Percentiles rank a stretch among this genome's conserved stretches.
Evolutionary conservation across 2,797 vertebrate species (phyloP).

Genomic region (Botia almorhae): DNA sequence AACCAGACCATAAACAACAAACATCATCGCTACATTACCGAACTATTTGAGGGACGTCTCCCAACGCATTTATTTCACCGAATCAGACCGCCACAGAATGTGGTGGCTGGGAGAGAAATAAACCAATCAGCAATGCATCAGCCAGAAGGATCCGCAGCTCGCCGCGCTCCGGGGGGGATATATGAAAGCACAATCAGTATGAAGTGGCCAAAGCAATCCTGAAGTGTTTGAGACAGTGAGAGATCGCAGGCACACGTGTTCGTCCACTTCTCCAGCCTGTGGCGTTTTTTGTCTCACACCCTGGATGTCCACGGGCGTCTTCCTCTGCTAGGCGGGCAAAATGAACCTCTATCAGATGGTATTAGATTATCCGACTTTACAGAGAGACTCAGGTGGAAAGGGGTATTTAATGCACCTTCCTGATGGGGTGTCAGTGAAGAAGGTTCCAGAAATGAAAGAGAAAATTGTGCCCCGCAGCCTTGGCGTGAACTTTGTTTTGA

Average conservation of each 20-base stretch:
- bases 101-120: slow-evolving; percentile 46
- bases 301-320: slow-evolving; percentile 42
- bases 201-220: slow-evolving; percentile 56
- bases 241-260: slow-evolving; percentile 54
- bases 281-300: slow-evolving; percentile 23
- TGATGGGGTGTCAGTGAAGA: slow-evolving; percentile 46
- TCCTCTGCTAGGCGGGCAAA: slow-evolving; percentile 43
- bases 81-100: slow-evolving; percentile 29
- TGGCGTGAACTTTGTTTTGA: slow-evolving; percentile 40
- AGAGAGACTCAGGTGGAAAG: slow-evolving; percentile 38
- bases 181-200: slow-evolving; percentile 39
- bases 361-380: slow-evolving; percentile 52
- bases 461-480: slow-evolving; percentile 33
- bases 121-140: slow-evolving; percentile 53
- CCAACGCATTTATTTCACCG: slow-evolving; percentile 18
- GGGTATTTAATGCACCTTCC: slow-evolving; percentile 49
- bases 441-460: slow-evolving; percentile 45
- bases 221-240: slow-evolving; percentile 51
- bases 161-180: slow-evolving; percentile 36
- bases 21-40: slow-evolving; percentile 22
- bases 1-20: slow-evolving; percentile 44
- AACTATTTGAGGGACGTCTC: slow-evolving; percentile 3
- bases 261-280: slow-evolving; percentile 16
- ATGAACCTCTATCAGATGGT: slow-evolving; percentile 49
- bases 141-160: slow-evolving; percentile 33